Evolutionary conservation across 1,140 invertebrate genomes (phyloP), one percentile per base, ranked within the genome.

Genomic region (Fopius arisanus): DNA sequence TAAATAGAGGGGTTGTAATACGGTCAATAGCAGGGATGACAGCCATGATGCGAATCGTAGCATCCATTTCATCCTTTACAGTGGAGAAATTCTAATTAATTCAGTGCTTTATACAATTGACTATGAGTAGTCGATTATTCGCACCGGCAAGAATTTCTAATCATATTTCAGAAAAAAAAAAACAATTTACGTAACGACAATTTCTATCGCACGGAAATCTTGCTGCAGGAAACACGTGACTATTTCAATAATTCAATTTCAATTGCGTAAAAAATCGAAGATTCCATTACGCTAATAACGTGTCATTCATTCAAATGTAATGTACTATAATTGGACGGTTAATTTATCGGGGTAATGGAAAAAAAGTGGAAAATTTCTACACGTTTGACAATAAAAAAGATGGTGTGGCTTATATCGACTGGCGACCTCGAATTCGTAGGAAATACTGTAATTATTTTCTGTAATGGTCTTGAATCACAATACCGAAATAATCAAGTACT

Each of bases 1-100:
- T 71, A 73, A 74, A 70, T 79, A 79, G 14, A 80, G 43, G 6
- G 82, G 81, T 21, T 67, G 37, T 7, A 79, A 29, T 16, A 80
- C 28, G 2, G 51, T 54, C 1, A 74, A 23, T 3, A 80, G 0
- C 7, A 71, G 14, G 10, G 48, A 72, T 2, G 54, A 70, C 9
- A 78, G 21, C 33, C 71, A 67, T 0, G 63, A 67, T n/a, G 75
- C 63, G n/a, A 78, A 9, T 37, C 76, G 74, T 59, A 59, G 7
- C 23, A 0, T 12, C 40, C 40, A 43, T 43, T 10, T 14, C 40
- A 43, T 43, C 40, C 40, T 43, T 43, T 3, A 43, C 40, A 43
- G 29, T 31, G 7, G 29, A 7, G 3, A 31, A 31, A 31, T 31
- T 31, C 3, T 31, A 43, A 43, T 43, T 2, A 43, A 43, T 6